Percentiles rank a stretch among this genome's conserved stretches.
phyloP scores from a whole-genome alignment of 2,888 invertebrate genomes.

The Scaptomyza polygonia region DNA sequence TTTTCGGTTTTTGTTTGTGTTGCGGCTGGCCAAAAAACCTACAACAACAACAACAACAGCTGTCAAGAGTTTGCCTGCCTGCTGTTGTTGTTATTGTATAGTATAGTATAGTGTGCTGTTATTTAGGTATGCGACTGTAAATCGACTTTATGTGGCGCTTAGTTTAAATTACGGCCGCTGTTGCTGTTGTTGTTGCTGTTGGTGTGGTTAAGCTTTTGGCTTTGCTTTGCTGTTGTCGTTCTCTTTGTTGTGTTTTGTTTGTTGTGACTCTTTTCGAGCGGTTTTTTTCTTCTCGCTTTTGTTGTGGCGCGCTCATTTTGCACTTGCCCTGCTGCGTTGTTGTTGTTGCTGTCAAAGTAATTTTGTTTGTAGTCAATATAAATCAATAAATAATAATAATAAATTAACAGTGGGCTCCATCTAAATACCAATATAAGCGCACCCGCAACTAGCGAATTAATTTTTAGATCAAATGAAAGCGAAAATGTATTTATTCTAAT shows the following conservation, averaged over 20 bases:
- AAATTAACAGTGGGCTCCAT: slow-evolving; percentile 50
- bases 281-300: slow-evolving; percentile 43
- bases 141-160: slow-evolving; percentile 27
- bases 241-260: slow-evolving; percentile 38
- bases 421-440: not conserved
- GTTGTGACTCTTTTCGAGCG: slow-evolving; percentile 46
- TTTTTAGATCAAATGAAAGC: too few relatives aligned
- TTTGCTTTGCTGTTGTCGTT: slow-evolving; percentile 31
- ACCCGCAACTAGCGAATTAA: too few relatives aligned
- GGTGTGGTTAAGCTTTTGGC: slow-evolving; percentile 19
- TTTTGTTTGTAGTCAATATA: slow-evolving; percentile 51
- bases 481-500: too few relatives aligned
- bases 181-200: slow-evolving; percentile 22
- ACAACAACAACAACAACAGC: slow-evolving; percentile 25
- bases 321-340: slow-evolving; percentile 13
- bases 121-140: slow-evolving; percentile 53
- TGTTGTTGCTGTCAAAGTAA: slow-evolving; percentile 50
- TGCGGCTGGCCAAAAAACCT: slow-evolving; percentile 6
- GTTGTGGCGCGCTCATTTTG: slow-evolving; percentile 72
- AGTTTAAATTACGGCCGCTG: slow-evolving; percentile 25
- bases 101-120: slow-evolving; percentile 20
- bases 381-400: slow-evolving; percentile 79
- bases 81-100: not conserved
- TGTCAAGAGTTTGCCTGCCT: slow-evolving; percentile 7
- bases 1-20: slow-evolving; percentile 38